Conservation (phyloP, 1,140 invertebrate genomes). For the Mizuhopecten yessoensis region DNA sequence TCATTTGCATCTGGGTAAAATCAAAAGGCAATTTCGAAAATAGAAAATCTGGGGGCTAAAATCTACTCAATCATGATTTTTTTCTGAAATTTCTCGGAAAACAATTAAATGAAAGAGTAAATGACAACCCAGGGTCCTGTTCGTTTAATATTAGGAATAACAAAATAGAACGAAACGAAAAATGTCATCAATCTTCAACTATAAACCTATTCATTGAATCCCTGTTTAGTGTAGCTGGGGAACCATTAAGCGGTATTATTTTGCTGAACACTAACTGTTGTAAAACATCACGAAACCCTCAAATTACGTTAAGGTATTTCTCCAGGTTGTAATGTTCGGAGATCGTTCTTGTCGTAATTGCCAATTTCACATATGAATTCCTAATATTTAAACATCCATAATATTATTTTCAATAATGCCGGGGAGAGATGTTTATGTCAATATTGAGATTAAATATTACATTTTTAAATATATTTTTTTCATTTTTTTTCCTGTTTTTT, state of each 20-base stretch:
- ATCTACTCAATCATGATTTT: neutral
- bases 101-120: neutral
- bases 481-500: too few species aligned
- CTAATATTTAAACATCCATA: neutral
- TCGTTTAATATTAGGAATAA: neutral
- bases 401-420: neutral
- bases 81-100: neutral
- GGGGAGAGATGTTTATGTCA: too few species aligned
- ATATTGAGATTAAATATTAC: too few species aligned
- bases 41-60: neutral
- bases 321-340: neutral
- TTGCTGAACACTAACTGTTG: neutral
- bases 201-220: slow-evolving; percentile 16
- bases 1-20: neutral
- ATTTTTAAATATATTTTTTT: too few species aligned
- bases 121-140: neutral
- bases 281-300: neutral
- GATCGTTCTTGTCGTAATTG: neutral
- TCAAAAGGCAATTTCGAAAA: neutral
- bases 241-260: neutral
- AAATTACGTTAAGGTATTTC: neutral
- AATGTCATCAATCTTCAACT: neutral
- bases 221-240: neutral
- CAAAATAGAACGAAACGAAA: neutral
- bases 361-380: neutral